These are phyloP conservation scores for Mythimna vitellina DNA, from an alignment of 2,888 invertebrate genomes.

Conservation along the genomic window DNA sequence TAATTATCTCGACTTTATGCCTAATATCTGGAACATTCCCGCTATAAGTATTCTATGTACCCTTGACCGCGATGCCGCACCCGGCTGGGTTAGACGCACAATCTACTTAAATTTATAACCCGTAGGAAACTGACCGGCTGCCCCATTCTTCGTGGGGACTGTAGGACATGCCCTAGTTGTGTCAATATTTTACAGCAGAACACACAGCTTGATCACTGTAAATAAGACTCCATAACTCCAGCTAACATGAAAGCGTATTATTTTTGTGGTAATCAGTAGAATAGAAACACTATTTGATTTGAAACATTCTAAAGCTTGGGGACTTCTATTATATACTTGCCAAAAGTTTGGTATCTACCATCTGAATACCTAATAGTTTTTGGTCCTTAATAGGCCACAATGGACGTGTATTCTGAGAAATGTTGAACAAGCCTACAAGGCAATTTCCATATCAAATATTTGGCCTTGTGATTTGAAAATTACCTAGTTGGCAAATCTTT, in stretches of 20 bases:
- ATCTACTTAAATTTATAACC: slow-evolving; percentile 66
- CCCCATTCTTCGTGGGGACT: slow-evolving; percentile 37
- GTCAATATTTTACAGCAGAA: slow-evolving; percentile 40
- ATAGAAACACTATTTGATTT: too few species aligned
- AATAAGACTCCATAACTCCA: slow-evolving; percentile 9
- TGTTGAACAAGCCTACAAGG: background rate
- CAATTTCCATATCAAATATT: slow-evolving; percentile 27
- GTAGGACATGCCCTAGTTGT: slow-evolving; percentile 48
- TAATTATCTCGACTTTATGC: background rate
- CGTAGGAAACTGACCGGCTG: slow-evolving; percentile 50
- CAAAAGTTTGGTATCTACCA: background rate
- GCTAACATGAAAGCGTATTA: background rate
- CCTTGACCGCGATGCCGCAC: slow-evolving; percentile 57
- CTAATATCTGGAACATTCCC: slow-evolving; percentile 29
- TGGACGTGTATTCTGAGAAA: slow-evolving; percentile 3
- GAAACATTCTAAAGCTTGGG: background rate
- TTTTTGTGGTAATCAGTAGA: background rate
- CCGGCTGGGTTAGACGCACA: slow-evolving; percentile 62
- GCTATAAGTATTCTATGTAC: slow-evolving; percentile 22
- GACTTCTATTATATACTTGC: background rate
- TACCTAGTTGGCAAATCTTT: slow-evolving; percentile 23
- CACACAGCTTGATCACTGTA: slow-evolving; percentile 17
- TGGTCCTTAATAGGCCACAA: background rate
- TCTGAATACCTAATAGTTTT: background rate
- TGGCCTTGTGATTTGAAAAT: slow-evolving; percentile 17